A percentile compares a stretch with the other conserved stretches of the same genome.
Conservation (phyloP, 2,888 invertebrate genomes). For the Nymphalis c-album region DNA sequence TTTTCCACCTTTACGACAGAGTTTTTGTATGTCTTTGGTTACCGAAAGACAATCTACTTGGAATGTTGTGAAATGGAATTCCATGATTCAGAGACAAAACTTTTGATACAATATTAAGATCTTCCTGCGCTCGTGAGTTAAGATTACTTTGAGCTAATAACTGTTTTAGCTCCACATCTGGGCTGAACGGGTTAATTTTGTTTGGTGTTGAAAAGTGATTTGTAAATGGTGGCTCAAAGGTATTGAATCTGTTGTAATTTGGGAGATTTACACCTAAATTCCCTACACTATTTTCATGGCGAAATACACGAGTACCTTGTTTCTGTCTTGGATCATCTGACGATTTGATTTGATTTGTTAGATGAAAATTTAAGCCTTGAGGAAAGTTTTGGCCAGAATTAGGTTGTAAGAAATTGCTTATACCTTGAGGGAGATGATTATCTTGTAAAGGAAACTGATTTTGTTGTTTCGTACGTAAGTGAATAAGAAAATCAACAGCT, state of each 20-base stretch:
- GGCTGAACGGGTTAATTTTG: conserved; percentile 63
- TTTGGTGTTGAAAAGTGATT: conserved; percentile 60
- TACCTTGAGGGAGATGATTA: conserved; percentile 74
- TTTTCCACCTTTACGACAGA: conserved; percentile 27
- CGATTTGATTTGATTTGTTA: conserved; percentile 56
- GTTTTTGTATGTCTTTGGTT: conserved; percentile 65
- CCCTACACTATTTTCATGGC: conserved; percentile 82
- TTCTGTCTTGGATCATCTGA: conserved; percentile 58
- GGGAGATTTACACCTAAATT: conserved; percentile 83
- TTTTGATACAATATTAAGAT: conserved; percentile 90
- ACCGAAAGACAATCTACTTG: conserved; percentile 70
- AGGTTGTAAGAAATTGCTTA: conserved; percentile 67
- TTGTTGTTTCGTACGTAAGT: conserved; percentile 70
- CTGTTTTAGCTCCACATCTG: conserved; percentile 83
- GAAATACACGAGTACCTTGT: conserved; percentile 73
- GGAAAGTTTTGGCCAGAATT: conserved; percentile 55
- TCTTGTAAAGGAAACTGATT: conserved; percentile 75
- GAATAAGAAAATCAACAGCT: conserved; percentile 77
- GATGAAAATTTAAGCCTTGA: conserved; percentile 55
- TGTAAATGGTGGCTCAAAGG: conserved; percentile 53
- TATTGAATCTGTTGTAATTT: conserved; percentile 65
- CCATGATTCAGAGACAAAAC: conserved; percentile 90
- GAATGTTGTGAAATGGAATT: conserved; percentile 74
- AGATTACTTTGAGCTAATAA: conserved; percentile 85
- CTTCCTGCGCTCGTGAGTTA: conserved; percentile 84